Evolutionary conservation across 2,113 vertebrate species (phyloP).

Genomic region (Spea multiplicata): DNA sequence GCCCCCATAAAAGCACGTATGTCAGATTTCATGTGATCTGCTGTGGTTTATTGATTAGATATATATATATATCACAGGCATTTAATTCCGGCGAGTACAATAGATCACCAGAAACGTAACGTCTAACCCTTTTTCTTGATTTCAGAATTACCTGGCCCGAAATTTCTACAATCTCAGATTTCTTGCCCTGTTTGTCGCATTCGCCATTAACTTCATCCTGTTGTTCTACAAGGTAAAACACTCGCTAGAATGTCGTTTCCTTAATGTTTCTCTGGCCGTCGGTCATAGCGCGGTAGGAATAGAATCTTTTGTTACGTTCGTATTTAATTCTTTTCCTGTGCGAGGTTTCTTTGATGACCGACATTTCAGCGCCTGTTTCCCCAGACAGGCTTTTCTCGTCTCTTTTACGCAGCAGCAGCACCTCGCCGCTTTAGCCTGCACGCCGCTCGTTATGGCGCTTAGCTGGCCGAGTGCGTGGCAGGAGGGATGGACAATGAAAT

Average conservation of each 20-base stretch:
- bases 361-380: slow-evolving; percentile 27
- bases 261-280: slow-evolving; percentile 2
- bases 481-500: slow-evolving; percentile 18
- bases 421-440: slow-evolving; percentile 12
- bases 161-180: slow-evolving; percentile 98
- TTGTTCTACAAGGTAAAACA: slow-evolving; percentile 94
- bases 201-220: slow-evolving; percentile 98
- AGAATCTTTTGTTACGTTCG: slow-evolving; percentile 31
- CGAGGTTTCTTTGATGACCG: slow-evolving; percentile 27
- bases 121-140: too few species aligned
- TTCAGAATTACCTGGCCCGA: slow-evolving; percentile 92
- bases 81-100: too few species aligned
- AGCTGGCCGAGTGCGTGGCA: slow-evolving; percentile 16
- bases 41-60: too few species aligned
- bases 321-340: too few species aligned
- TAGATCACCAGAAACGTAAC: too few species aligned
- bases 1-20: too few species aligned
- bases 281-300: slow-evolving; percentile 12
- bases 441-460: slow-evolving; percentile 31
- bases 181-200: slow-evolving; percentile 93
- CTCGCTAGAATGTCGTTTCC: neutral
- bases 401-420: neutral
- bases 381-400: slow-evolving; percentile 33
- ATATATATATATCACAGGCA: too few species aligned
- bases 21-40: too few species aligned